These are phyloP conservation scores for Montipora sp. DNA, from an alignment of 64 coral and sea anemone species.

Conservation along the genomic window DNA sequence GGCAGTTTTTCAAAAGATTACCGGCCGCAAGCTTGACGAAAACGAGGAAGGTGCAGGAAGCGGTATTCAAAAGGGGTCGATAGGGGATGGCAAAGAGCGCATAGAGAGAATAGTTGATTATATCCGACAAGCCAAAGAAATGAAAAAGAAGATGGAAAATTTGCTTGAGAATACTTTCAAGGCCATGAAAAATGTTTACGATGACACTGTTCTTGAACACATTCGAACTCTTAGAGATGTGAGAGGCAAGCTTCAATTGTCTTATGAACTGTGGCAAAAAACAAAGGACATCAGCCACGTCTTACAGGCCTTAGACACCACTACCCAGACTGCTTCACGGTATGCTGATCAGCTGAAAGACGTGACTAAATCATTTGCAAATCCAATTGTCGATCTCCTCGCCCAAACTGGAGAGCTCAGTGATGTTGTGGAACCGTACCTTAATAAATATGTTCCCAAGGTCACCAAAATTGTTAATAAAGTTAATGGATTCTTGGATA, in stretches of 20 bases:
- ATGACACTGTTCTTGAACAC: conserved; percentile 66
- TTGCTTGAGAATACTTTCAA: conserved; percentile 81
- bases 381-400: conserved; percentile 75
- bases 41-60: neutral
- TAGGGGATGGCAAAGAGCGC: conserved; percentile 50
- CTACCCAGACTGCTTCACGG: conserved; percentile 66
- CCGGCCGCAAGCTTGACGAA: conserved; percentile 31
- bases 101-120: conserved; percentile 77
- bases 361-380: conserved; percentile 57
- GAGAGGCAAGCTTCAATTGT: conserved; percentile 67
- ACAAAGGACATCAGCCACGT: conserved; percentile 70
- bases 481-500: conserved; percentile 87
- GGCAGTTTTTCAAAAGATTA: conserved; percentile 58
- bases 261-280: conserved; percentile 80
- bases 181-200: conserved; percentile 75
- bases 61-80: conserved; percentile 35
- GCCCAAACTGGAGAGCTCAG: conserved; percentile 68
- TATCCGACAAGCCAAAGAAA: conserved; percentile 72
- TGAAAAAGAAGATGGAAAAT: conserved; percentile 76
- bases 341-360: conserved; percentile 68
- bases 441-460: conserved; percentile 77
- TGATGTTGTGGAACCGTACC: conserved; percentile 72
- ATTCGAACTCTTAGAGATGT: conserved; percentile 66
- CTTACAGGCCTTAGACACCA: conserved; percentile 75
- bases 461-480: conserved; percentile 61